These are phyloP conservation scores for Myocastor coypus DNA, from an alignment of 2,113 vertebrate species.

Conservation along the genomic window DNA sequence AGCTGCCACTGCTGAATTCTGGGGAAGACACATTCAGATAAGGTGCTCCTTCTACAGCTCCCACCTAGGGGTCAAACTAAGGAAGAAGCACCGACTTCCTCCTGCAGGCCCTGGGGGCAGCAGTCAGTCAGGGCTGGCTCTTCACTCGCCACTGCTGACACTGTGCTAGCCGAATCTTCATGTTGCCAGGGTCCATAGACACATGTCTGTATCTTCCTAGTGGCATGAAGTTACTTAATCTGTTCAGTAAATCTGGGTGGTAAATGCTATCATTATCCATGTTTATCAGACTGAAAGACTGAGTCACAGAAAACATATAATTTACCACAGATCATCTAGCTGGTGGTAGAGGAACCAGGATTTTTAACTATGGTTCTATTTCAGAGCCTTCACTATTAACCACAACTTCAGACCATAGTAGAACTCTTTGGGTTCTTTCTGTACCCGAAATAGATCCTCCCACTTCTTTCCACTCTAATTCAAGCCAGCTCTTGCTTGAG, in stretches of 20 bases:
- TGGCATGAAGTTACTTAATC: not conserved
- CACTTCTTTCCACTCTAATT: not conserved
- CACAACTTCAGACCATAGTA: not conserved
- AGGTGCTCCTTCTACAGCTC: not conserved
- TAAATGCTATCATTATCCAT: not conserved
- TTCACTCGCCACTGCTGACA: not conserved
- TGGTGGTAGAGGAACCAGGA: not conserved
- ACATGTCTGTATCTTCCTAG: not conserved
- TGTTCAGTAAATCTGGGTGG: not conserved
- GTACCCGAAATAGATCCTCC: not conserved
- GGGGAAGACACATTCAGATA: not conserved
- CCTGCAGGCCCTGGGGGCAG: not conserved
- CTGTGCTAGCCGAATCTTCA: not conserved
- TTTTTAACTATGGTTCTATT: not conserved
- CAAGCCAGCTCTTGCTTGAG: not conserved
- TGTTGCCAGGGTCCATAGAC: not conserved
- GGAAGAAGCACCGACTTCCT: not conserved
- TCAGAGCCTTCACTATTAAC: not conserved
- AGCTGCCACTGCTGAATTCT: not conserved
- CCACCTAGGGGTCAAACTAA: not conserved
- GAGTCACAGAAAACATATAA: not conserved
- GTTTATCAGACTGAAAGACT: constrained; percentile 17
- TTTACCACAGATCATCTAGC: not conserved
- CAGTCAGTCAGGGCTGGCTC: not conserved
- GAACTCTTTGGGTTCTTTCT: not conserved